These are phyloP conservation scores for Thunnus thynnus DNA, from an alignment of 2,113 vertebrate genomes.

Conservation along the genomic window DNA sequence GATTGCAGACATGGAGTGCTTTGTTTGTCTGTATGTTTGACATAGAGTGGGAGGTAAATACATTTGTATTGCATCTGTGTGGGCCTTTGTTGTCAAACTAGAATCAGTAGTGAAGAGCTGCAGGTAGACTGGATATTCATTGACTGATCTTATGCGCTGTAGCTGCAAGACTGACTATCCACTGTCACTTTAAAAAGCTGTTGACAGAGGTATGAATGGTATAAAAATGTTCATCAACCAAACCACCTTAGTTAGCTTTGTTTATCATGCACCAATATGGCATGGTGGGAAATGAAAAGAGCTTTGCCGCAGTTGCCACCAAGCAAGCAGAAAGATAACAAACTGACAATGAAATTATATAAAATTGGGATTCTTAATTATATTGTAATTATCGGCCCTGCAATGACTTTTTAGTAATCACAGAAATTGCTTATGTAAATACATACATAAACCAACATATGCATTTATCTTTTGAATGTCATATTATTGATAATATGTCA, in stretches of 20 bases:
- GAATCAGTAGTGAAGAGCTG: not conserved
- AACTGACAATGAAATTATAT: not conserved
- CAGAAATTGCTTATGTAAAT: slow-evolving; percentile 1
- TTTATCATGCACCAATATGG: not conserved
- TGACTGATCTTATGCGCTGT: slow-evolving; percentile 8
- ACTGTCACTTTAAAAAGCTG: not conserved
- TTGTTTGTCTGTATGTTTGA: slow-evolving; percentile 73
- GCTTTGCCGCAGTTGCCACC: not conserved
- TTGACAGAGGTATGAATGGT: slow-evolving; percentile 8
- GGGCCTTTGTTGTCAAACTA: slow-evolving; percentile 47
- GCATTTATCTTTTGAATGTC: not conserved
- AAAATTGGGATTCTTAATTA: not conserved
- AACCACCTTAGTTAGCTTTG: slow-evolving; percentile 4
- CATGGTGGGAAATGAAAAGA: slow-evolving; percentile 7
- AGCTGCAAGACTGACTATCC: not conserved
- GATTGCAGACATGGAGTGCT: slow-evolving; percentile 71
- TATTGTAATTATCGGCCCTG: not conserved
- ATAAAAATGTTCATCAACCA: slow-evolving; percentile 10
- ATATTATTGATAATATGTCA: slow-evolving; percentile 1
- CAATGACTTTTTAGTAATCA: not conserved
- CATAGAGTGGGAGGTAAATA: slow-evolving; percentile 65
- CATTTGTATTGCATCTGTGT: slow-evolving; percentile 59
- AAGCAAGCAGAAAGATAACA: not conserved
- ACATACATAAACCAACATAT: not conserved
- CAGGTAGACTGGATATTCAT: slow-evolving; percentile 5